Evolutionary conservation across 2,888 invertebrate genomes (phyloP).

Genomic region (Apodemia duryi): DNA sequence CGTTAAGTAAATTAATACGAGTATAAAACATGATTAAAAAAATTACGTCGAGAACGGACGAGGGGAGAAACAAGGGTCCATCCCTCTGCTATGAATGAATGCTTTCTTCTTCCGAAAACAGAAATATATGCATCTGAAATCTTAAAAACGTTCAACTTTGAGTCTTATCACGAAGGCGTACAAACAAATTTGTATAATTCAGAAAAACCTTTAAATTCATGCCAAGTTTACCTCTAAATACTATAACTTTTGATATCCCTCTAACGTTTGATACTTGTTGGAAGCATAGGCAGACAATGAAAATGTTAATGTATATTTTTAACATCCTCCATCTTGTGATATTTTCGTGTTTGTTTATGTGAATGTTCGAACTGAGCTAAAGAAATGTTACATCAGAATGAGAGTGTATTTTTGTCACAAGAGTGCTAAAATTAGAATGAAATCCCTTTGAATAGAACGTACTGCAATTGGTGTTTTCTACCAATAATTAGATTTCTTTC

Average conservation of each 20-base stretch:
- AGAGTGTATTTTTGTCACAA: background rate
- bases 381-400: constrained; percentile 21
- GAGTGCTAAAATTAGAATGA: constrained; percentile 3
- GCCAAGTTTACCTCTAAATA: constrained; percentile 69
- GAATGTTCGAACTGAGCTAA: constrained; percentile 17
- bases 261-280: constrained; percentile 61
- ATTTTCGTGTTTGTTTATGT: constrained; percentile 28
- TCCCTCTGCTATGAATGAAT: constrained; percentile 61
- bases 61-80: constrained; percentile 52
- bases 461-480: background rate
- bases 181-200: constrained; percentile 27
- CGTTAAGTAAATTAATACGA: constrained; percentile 78
- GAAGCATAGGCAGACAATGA: constrained; percentile 61
- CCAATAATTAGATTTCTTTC: no score
- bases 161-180: constrained; percentile 32
- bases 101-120: constrained; percentile 50
- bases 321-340: constrained; percentile 39
- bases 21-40: constrained; percentile 79
- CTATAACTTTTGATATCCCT: constrained; percentile 73
- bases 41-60: constrained; percentile 65
- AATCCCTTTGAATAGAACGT: background rate
- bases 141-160: constrained; percentile 29
- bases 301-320: constrained; percentile 73
- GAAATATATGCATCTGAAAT: constrained; percentile 31
- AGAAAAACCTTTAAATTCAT: constrained; percentile 45